phyloP scores from a whole-genome alignment of 35 echinoderm and acorn worm species.

The Eucidaris tribuloides region DNA sequence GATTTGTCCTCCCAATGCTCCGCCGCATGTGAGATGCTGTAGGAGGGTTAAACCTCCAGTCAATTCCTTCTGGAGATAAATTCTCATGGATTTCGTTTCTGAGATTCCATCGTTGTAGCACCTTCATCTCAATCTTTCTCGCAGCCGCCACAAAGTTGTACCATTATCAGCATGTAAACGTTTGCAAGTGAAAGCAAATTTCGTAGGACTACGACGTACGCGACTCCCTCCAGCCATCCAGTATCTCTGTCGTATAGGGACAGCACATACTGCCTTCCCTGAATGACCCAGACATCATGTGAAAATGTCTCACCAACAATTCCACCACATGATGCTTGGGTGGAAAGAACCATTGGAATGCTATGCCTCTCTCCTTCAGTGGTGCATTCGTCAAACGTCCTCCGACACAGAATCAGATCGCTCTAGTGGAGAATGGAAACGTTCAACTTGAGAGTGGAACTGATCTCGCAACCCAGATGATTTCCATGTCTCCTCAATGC shows the following conservation, averaged over 20 bases:
- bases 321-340: constrained; percentile 27
- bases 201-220: not conserved
- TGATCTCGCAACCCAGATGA: not conserved
- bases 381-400: constrained; percentile 22
- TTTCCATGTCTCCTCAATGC: not conserved
- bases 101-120: not conserved
- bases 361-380: constrained; percentile 5
- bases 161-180: constrained; percentile 30
- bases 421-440: not conserved
- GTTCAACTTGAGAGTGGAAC: constrained; percentile 14
- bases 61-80: constrained; percentile 5
- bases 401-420: constrained; percentile 29
- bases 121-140: constrained; percentile 19
- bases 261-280: constrained; percentile 14
- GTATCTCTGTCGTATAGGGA: not conserved
- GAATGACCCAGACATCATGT: constrained; percentile 14
- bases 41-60: constrained; percentile 44
- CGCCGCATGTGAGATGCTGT: constrained; percentile 26
- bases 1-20: constrained; percentile 51
- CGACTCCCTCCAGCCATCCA: constrained; percentile 14
- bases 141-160: constrained; percentile 22
- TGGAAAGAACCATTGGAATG: constrained; percentile 42
- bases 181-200: not conserved
- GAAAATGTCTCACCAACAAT: constrained; percentile 33
- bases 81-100: not conserved